phyloP scores from a whole-genome alignment of 37 sponge, comb jelly and placozoan species.

The Crambe crambe region DNA sequence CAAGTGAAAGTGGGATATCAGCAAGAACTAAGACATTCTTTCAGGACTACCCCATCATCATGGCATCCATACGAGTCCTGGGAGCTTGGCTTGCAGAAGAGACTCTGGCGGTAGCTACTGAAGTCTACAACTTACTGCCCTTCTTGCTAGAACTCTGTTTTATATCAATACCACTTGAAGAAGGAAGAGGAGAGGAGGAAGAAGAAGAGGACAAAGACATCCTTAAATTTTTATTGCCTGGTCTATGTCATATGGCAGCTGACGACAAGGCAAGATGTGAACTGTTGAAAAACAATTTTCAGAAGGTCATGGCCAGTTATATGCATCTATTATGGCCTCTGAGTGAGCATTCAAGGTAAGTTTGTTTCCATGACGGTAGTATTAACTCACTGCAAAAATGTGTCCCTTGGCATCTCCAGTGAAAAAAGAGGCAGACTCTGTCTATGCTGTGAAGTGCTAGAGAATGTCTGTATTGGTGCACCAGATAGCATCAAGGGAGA shows the following conservation, averaged over 20 bases:
- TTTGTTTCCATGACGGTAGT: not conserved
- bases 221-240: slow-evolving; percentile 67
- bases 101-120: slow-evolving; percentile 32
- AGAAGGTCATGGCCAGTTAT: slow-evolving; percentile 9
- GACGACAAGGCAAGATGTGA: slow-evolving; percentile 51
- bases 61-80: slow-evolving; percentile 51
- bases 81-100: slow-evolving; percentile 90
- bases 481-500: slow-evolving; percentile 17
- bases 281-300: slow-evolving; percentile 22
- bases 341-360: not conserved
- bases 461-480: slow-evolving; percentile 57
- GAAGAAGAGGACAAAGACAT: slow-evolving; percentile 1
- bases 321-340: slow-evolving; percentile 8
- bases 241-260: slow-evolving; percentile 55
- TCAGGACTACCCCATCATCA: not conserved
- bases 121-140: slow-evolving; percentile 58
- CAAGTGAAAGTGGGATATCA: not conserved
- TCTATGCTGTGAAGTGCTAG: slow-evolving; percentile 27
- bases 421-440: slow-evolving; percentile 1
- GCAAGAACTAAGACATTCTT: not conserved
- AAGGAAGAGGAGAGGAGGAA: not conserved
- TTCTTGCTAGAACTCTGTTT: slow-evolving; percentile 41
- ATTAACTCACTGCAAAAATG: too few species aligned
- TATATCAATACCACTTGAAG: not conserved
- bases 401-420: slow-evolving; percentile 2